Conservation (phyloP, 2,113 vertebrate species). For the Rhodinocichla rosea region DNA sequence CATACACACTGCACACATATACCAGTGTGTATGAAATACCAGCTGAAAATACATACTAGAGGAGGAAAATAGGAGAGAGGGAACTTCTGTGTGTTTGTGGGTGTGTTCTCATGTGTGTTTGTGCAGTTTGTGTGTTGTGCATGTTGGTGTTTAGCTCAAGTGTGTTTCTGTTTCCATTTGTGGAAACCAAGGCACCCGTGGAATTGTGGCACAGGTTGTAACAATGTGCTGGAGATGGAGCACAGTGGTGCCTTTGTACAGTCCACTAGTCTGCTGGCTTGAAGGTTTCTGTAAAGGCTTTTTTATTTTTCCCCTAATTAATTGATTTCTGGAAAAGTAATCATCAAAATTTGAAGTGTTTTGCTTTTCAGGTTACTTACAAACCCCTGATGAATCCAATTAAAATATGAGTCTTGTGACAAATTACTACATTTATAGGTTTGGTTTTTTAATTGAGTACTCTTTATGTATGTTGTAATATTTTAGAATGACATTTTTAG, state of each 20-base stretch:
- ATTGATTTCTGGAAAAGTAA: not conserved
- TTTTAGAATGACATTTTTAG: not conserved
- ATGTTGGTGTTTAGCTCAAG: not conserved
- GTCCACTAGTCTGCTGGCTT: not conserved
- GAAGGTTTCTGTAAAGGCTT: not conserved
- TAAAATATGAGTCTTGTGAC: not conserved
- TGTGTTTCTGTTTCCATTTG: not conserved
- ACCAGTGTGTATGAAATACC: too few species aligned
- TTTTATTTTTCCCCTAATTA: not conserved
- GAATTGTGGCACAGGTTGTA: not conserved
- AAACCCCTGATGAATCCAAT: not conserved
- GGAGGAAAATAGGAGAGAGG: not conserved
- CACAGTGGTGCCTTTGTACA: not conserved
- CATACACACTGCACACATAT: not conserved
- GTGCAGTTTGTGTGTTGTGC: not conserved
- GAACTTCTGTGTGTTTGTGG: not conserved
- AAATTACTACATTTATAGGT: not conserved
- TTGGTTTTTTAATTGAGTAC: not conserved
- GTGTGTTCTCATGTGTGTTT: not conserved
- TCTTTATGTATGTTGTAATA: not conserved
- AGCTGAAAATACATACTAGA: not conserved
- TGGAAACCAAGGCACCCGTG: accelerated
- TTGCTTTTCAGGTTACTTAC: not conserved
- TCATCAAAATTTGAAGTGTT: not conserved
- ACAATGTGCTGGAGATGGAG: not conserved